Base-by-base conservation (phyloP, 35 echinoderm and acorn worm genomes). In the Lytechinus variegatus region DNA sequence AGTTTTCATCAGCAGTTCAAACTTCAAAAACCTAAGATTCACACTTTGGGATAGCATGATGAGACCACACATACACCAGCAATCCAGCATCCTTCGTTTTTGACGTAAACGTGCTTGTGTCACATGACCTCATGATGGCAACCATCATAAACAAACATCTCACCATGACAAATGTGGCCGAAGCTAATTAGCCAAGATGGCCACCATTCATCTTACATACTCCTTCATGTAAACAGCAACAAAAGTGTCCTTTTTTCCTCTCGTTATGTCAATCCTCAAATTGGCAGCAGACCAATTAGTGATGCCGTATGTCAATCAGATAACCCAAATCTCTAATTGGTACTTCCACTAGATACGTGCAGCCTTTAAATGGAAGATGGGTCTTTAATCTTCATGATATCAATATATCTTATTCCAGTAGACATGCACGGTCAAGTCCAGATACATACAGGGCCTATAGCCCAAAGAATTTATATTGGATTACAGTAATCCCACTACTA, bases 331-430 rank as follows among this genome's bases (percentile, higher is more conserved):
- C 66, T 79, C 66, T 79, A 79, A 79, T 79, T 79, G 66, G 66
- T 24, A 79, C n/a, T 79, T 79, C 66, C 66, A 79, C 66, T 79
- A 79, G 66, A 79, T 8, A 79, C n/a, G 66, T 79, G 33, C 33
- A 44, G 33, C 66, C 66, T 79, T 79, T 79, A 79, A 79, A 79
- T 79, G 19, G 21, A 16, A 24, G 16, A n/a, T 79, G 66, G 66
- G 66, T 4, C 66, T 79, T 79, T 79, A 79, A 79, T 79, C 66
- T 79, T 79, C 66, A 79, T 24, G 66, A 79, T 79, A 79, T 79
- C 66, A 79, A 79, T 79, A 79, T 79, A n/a, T 79, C 66, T 24
- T 79, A 79, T 79, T n/a, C 66, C 66, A 79, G 66, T 79, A 79
- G 66, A 79, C 66, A 79, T 5, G 19, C 66, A 79, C 1, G 19